Evolutionary conservation across 1,140 invertebrate genomes (phyloP).

Genomic region (Scylla paramamosain): DNA sequence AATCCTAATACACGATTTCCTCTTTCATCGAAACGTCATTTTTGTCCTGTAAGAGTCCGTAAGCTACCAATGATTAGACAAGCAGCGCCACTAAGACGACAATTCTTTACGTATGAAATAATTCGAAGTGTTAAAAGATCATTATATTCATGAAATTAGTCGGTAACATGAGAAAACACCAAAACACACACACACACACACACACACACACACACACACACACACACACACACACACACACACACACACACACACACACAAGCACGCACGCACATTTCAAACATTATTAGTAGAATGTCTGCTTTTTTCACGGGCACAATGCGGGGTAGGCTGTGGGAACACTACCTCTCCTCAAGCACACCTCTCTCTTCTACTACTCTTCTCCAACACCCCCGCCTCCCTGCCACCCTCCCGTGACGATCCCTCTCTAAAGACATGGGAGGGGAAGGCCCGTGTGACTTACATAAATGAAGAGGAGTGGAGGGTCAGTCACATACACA

Average conservation of each 20-base stretch:
- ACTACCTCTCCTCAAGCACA: not conserved
- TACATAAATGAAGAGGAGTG: not conserved
- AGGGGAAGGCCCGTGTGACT: no score
- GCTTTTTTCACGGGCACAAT: not conserved
- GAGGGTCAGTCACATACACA: not conserved
- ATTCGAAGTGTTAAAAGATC: no score
- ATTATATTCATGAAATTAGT: no score
- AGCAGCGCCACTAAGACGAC: no score
- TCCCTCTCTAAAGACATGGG: no score
- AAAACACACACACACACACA: not conserved
- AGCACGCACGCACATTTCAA: not conserved
- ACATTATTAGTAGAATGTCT: not conserved
- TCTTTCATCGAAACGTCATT: no score
- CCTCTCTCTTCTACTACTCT: not conserved
- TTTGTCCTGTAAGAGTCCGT: no score
- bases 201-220: slow-evolving; percentile 27
- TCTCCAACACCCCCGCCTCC: not conserved
- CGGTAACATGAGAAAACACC: no score
- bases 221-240: slow-evolving; percentile 24
- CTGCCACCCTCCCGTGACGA: not conserved
- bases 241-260: slow-evolving; percentile 42
- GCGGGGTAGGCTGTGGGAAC: no score
- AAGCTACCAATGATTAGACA: no score
- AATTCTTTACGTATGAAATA: no score
- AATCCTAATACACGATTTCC: no score